Evolutionary conservation across 2,113 vertebrate species (phyloP).

Genomic region (Desmodus rotundus): DNA sequence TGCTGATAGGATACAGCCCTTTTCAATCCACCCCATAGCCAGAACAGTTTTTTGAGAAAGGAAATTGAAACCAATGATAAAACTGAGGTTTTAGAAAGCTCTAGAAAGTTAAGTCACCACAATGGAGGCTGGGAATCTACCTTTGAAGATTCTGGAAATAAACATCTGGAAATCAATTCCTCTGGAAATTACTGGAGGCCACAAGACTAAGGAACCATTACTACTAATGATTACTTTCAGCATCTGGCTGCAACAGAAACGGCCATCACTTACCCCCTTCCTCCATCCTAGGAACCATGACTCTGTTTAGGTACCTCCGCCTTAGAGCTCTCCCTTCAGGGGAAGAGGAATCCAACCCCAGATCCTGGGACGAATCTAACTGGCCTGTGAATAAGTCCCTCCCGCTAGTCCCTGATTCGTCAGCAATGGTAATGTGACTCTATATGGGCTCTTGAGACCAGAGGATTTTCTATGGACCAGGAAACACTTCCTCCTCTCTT

Average conservation of each 20-base stretch:
- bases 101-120: neutral
- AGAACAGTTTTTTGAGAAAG: neutral
- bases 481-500: neutral
- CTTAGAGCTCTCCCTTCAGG: neutral
- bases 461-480: neutral
- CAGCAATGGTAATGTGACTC: neutral
- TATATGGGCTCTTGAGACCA: neutral
- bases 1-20: neutral
- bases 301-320: neutral
- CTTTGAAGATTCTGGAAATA: neutral
- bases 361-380: neutral
- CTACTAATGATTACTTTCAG: neutral
- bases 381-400: neutral
- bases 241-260: neutral
- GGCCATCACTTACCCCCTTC: neutral
- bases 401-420: neutral
- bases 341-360: neutral
- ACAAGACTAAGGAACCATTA: neutral
- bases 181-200: neutral
- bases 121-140: neutral
- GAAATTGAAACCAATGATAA: neutral
- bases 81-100: neutral
- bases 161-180: neutral
- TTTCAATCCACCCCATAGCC: neutral
- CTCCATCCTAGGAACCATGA: neutral